phyloP scores from a whole-genome alignment of 2,888 invertebrate species.

The Tribolium freemani region DNA sequence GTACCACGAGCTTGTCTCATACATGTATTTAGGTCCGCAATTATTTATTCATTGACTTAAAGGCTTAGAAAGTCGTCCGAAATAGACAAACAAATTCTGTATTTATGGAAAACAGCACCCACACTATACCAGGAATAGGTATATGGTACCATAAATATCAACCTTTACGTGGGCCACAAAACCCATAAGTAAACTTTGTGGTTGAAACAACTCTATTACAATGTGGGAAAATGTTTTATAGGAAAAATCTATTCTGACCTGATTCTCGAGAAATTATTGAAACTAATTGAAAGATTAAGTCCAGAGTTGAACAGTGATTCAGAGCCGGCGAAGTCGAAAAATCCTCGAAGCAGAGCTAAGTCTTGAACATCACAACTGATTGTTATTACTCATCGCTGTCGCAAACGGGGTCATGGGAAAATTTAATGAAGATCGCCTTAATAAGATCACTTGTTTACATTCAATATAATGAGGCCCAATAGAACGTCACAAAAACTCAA shows the following conservation, averaged over 20 bases:
- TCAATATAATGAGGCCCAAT: neutral
- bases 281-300: neutral
- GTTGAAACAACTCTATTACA: slow-evolving; percentile 2
- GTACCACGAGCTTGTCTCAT: slow-evolving; percentile 19
- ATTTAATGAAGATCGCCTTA: neutral
- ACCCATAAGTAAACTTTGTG: slow-evolving; percentile 21
- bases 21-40: slow-evolving; percentile 10
- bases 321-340: neutral
- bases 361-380: neutral
- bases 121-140: neutral
- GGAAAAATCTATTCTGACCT: neutral
- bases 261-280: neutral
- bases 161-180: slow-evolving; percentile 14
- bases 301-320: neutral
- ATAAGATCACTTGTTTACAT: neutral
- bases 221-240: neutral
- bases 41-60: slow-evolving; percentile 26
- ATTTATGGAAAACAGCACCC: slow-evolving; percentile 23
- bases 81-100: slow-evolving; percentile 7
- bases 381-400: neutral
- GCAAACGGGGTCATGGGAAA: slow-evolving; percentile 11
- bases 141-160: slow-evolving; percentile 15
- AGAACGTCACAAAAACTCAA: neutral
- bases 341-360: neutral
- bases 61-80: slow-evolving; percentile 1